These are phyloP conservation scores for Baryphthengus martii DNA, from an alignment of 2,113 vertebrate genomes.

Conservation along the genomic window DNA sequence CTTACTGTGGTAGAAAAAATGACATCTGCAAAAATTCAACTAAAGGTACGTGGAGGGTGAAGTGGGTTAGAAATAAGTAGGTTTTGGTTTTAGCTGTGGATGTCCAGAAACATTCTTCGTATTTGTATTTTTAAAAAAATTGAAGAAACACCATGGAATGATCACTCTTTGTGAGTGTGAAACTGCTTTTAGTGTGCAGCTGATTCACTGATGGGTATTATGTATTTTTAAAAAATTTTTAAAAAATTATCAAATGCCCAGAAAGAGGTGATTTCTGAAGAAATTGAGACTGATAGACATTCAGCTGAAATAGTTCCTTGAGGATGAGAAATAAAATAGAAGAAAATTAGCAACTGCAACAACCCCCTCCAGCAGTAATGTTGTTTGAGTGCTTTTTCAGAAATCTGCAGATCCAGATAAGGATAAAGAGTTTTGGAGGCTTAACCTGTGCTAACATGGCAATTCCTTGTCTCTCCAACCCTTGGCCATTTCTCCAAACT, in stretches of 20 bases:
- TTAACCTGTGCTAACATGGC: background rate
- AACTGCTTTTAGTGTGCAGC: background rate
- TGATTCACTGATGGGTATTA: background rate
- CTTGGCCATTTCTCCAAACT: background rate
- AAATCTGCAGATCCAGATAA: background rate
- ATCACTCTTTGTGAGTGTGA: too few species aligned
- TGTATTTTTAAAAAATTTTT: background rate
- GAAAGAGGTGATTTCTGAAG: background rate
- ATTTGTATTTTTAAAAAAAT: background rate
- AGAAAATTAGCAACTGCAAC: background rate
- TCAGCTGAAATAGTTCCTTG: background rate
- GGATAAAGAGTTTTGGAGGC: background rate
- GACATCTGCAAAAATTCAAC: constrained; percentile 74
- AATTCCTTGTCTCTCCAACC: background rate
- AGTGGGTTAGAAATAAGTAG: background rate
- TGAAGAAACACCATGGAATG: background rate
- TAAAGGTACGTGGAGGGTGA: constrained; percentile 78
- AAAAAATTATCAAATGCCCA: background rate
- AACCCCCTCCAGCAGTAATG: background rate
- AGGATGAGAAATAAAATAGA: background rate
- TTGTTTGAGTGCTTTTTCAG: background rate
- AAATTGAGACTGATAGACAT: background rate
- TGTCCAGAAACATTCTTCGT: background rate
- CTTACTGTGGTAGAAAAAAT: constrained; percentile 79
- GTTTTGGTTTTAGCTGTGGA: background rate